Percentiles rank a stretch among this genome's conserved stretches.
These are phyloP conservation scores for Apodemus speciosus DNA, from an alignment of 2,113 vertebrate species.

Conservation along the genomic window DNA sequence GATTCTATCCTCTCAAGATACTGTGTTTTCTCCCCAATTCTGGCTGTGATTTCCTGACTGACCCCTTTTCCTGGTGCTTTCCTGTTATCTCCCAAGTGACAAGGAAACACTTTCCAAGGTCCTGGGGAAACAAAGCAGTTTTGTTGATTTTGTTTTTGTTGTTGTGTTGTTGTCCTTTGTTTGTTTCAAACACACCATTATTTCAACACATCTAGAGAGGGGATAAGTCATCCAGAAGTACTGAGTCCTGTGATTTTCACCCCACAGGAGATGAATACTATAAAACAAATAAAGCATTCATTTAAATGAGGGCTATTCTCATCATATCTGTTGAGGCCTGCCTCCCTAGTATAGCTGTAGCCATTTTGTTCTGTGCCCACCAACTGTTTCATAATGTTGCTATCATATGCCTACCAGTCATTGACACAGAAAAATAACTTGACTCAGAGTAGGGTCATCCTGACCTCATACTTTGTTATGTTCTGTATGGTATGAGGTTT, in stretches of 20 bases:
- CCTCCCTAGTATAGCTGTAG: no score
- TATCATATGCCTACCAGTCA: no score
- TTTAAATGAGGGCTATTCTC: not conserved
- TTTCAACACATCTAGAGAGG: not conserved
- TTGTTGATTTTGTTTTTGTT: not conserved
- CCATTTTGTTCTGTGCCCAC: no score
- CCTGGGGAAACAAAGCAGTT: not conserved
- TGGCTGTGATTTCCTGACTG: not conserved
- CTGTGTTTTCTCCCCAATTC: not conserved
- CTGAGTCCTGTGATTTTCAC: not conserved
- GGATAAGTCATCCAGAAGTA: not conserved
- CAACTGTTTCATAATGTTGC: no score
- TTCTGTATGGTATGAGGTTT: no score
- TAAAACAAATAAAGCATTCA: not conserved
- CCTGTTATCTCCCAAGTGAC: not conserved
- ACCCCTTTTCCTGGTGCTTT: not conserved
- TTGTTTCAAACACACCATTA: not conserved
- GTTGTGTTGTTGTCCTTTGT: not conserved
- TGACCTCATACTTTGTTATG: no score
- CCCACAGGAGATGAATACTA: not conserved
- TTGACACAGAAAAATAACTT: no score
- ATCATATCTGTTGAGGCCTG: no score
- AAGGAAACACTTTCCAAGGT: not conserved
- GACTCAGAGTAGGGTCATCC: no score
- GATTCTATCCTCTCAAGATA: not conserved